Evolutionary conservation across 2,888 invertebrate genomes (phyloP).

Genomic region (Agonum fuliginosum): DNA sequence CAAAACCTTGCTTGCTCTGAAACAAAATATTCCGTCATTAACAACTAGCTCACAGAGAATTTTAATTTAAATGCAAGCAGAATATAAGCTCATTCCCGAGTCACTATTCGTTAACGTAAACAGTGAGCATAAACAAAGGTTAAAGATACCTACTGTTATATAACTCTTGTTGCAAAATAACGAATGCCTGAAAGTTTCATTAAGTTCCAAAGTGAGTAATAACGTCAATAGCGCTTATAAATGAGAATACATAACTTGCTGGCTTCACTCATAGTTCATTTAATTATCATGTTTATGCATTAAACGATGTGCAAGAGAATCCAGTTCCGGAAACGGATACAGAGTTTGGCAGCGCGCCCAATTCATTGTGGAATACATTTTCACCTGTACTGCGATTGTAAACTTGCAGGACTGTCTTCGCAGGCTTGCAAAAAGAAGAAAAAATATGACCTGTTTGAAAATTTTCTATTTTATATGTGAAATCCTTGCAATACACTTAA

Average conservation of each 20-base stretch:
- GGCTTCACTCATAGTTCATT: slow-evolving; percentile 23
- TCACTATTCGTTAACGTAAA: no score
- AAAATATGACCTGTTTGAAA: no score
- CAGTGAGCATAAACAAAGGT: no score
- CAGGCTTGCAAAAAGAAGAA: no score
- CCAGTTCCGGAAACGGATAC: background rate
- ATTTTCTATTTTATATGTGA: no score
- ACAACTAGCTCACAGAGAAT: no score
- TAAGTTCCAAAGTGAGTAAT: background rate
- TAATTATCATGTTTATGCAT: slow-evolving; percentile 30
- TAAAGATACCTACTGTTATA: background rate
- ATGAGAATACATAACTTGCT: slow-evolving; percentile 21
- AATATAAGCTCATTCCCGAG: no score
- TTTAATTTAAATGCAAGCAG: no score
- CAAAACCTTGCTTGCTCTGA: no score
- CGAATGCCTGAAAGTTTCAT: slow-evolving; percentile 8
- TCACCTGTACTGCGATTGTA: slow-evolving; percentile 3
- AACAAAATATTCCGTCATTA: no score
- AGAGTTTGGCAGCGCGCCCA: slow-evolving; percentile 1
- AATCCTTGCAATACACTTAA: no score
- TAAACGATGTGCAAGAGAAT: slow-evolving; percentile 19
- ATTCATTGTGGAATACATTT: slow-evolving; percentile 2
- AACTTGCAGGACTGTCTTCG: no score
- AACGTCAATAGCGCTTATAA: slow-evolving; percentile 16
- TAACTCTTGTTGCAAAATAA: background rate